phyloP scores from a whole-genome alignment of 2,888 invertebrate genomes.

The Cataglyphis altisquamis region DNA sequence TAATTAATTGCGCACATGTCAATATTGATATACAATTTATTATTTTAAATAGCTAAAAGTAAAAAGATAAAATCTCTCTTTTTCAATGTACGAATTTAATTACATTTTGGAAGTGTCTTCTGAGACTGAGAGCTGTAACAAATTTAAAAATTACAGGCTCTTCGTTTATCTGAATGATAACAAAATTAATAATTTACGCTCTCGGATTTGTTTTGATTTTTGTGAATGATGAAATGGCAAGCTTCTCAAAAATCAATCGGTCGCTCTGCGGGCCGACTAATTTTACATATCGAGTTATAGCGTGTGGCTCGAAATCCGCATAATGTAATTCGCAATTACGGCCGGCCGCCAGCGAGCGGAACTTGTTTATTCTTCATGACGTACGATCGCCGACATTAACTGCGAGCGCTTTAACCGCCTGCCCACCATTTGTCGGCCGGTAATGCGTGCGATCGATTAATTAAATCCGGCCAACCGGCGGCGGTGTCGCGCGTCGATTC shows the following conservation, averaged over 20 bases:
- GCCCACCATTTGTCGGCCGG: conserved; percentile 76
- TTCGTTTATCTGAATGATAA: neutral
- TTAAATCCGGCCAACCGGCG: conserved; percentile 78
- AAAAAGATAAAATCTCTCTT: conserved; percentile 16
- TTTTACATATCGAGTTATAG: conserved; percentile 32
- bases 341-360: conserved; percentile 59
- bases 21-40: neutral
- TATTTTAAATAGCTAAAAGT: neutral
- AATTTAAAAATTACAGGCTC: neutral
- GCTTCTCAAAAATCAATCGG: neutral
- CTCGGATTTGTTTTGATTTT: neutral
- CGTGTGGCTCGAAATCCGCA: conserved; percentile 12
- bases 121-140: neutral
- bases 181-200: neutral
- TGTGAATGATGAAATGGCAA: neutral
- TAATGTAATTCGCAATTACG: conserved; percentile 49
- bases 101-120: neutral
- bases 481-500: conserved; percentile 76
- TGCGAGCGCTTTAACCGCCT: conserved; percentile 67
- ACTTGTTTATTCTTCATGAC: conserved; percentile 75
- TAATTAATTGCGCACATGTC: neutral
- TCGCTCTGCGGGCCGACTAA: neutral
- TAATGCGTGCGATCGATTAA: conserved; percentile 77
- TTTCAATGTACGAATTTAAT: neutral
- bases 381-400: conserved; percentile 74